Evolutionary conservation across 2,797 vertebrate species (phyloP).

Genomic region (Holocentrus rufus): DNA sequence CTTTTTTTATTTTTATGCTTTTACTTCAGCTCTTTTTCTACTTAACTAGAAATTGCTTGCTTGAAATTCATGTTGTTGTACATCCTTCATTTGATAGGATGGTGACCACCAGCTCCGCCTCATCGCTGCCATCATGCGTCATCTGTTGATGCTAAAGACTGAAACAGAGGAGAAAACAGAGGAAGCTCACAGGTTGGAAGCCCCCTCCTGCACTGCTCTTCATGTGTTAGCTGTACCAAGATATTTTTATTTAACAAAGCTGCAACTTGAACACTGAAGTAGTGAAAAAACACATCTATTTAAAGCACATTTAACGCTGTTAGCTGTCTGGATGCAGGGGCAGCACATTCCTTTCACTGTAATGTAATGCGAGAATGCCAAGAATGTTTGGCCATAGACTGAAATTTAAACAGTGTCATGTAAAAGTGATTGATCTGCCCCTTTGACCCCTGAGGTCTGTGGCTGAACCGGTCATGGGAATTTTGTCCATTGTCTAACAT

Average conservation of each 20-base stretch:
- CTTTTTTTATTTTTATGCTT: background rate
- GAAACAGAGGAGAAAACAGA: slow-evolving; percentile 96
- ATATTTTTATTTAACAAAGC: background rate
- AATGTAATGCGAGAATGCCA: slow-evolving; percentile 68
- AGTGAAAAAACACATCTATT: too few relatives aligned
- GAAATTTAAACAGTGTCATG: slow-evolving; percentile 44
- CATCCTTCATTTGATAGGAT: slow-evolving; percentile 81
- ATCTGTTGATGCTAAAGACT: slow-evolving; percentile 91
- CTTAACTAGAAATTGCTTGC: background rate
- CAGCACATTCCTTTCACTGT: slow-evolving; percentile 33
- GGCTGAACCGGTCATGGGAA: slow-evolving; percentile 39
- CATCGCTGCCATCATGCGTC: slow-evolving; percentile 91
- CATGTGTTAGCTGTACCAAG: background rate
- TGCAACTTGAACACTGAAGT: too few relatives aligned
- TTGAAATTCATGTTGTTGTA: slow-evolving; percentile 17
- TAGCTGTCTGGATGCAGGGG: slow-evolving; percentile 10
- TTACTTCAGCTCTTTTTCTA: background rate
- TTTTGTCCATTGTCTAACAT: slow-evolving; percentile 36
- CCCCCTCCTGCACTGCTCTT: slow-evolving; percentile 3
- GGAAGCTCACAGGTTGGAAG: slow-evolving; percentile 93
- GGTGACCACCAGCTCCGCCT: slow-evolving; percentile 92
- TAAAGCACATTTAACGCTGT: background rate
- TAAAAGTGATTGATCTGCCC: slow-evolving; percentile 60
- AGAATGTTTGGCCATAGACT: slow-evolving; percentile 49
- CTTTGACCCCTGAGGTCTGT: slow-evolving; percentile 40